These are phyloP conservation scores for Eptatretus atami DNA, from an alignment of 2,797 vertebrate species.

Conservation along the genomic window DNA sequence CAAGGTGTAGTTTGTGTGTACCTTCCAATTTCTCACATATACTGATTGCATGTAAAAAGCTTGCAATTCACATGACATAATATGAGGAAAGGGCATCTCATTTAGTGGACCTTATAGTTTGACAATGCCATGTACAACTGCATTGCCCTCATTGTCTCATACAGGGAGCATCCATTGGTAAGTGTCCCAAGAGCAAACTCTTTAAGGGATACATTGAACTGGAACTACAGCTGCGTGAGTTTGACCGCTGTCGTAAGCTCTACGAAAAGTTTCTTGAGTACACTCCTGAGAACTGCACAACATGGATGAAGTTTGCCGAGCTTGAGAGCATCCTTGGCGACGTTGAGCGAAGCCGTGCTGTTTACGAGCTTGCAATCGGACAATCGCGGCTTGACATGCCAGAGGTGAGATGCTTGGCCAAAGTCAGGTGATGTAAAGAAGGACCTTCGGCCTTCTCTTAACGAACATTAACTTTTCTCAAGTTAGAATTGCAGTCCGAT, in stretches of 20 bases:
- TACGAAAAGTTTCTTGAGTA: conserved; percentile 93
- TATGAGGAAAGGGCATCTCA: too few species aligned
- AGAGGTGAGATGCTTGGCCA: conserved; percentile 24
- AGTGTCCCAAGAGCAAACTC: conserved; percentile 84
- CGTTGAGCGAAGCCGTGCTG: conserved; percentile 37
- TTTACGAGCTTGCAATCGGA: conserved; percentile 70
- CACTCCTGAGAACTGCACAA: conserved; percentile 69
- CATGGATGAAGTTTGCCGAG: conserved; percentile 93
- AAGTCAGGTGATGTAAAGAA: not conserved
- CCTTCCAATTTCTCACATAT: too few species aligned
- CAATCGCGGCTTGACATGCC: conserved; percentile 93
- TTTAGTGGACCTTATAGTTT: too few species aligned
- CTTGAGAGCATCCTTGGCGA: conserved; percentile 82
- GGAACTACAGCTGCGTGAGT: conserved; percentile 69
- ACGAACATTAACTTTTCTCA: too few species aligned
- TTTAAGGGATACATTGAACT: conserved; percentile 89
- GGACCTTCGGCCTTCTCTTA: too few species aligned
- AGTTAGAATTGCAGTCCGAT: too few species aligned
- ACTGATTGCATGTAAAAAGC: too few species aligned
- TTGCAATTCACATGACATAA: too few species aligned
- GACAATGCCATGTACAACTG: too few species aligned
- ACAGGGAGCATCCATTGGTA: conserved; percentile 59
- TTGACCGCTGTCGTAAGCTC: conserved; percentile 77
- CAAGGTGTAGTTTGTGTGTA: too few species aligned
- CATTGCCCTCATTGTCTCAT: conserved; percentile 2